These are phyloP conservation scores for Sphaeridia pumilis DNA, from an alignment of 2,888 invertebrate genomes.

Conservation along the genomic window DNA sequence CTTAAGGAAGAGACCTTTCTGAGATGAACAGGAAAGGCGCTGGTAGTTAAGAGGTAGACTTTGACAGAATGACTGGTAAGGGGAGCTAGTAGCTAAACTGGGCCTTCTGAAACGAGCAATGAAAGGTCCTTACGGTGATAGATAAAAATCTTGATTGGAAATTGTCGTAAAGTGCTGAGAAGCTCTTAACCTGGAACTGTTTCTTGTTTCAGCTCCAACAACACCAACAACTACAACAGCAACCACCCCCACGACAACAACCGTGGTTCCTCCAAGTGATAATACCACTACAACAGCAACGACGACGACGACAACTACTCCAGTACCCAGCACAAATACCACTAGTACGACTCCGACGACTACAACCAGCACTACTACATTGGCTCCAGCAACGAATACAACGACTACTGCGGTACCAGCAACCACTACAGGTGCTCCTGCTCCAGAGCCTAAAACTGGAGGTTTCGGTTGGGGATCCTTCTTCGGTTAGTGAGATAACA, in stretches of 20 bases:
- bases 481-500: constrained; percentile 20
- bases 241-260: constrained; percentile 26
- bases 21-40: too few relatives aligned
- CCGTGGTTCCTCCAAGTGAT: constrained; percentile 26
- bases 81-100: too few relatives aligned
- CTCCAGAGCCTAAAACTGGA: constrained; percentile 19
- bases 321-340: constrained; percentile 27
- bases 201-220: too few relatives aligned
- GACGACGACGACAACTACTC: constrained; percentile 23
- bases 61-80: too few relatives aligned
- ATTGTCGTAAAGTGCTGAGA: too few relatives aligned
- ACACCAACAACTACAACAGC: constrained; percentile 26
- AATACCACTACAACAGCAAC: constrained; percentile 23
- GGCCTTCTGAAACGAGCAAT: too few relatives aligned
- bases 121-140: too few relatives aligned
- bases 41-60: too few relatives aligned
- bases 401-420: constrained; percentile 1
- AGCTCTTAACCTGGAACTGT: too few relatives aligned
- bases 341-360: constrained; percentile 14
- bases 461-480: constrained; percentile 26
- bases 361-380: constrained; percentile 16
- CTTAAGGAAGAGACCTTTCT: too few relatives aligned
- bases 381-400: constrained; percentile 22
- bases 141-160: too few relatives aligned
- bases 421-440: background rate